phyloP scores from a whole-genome alignment of 2,888 invertebrate species.

The Apodemia duryi region DNA sequence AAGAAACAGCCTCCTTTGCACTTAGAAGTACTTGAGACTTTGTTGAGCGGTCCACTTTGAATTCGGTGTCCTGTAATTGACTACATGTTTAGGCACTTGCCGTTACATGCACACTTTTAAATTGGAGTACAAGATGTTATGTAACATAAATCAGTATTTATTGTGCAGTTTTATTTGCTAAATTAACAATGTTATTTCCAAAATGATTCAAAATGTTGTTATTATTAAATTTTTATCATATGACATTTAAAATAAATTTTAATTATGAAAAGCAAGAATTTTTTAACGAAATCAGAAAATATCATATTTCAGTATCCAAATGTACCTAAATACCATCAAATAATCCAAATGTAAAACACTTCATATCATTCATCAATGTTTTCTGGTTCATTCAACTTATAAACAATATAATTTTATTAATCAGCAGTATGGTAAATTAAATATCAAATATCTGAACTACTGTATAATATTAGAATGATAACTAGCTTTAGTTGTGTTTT shows the following conservation, averaged over 20 bases:
- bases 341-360: too few relatives aligned
- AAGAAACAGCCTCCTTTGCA: constrained; percentile 95
- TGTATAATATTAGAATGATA: constrained; percentile 5
- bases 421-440: background rate
- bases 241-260: too few relatives aligned
- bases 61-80: constrained; percentile 85
- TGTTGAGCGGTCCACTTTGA: constrained; percentile 82
- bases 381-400: too few relatives aligned
- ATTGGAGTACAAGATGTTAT: background rate
- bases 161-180: background rate
- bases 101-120: constrained; percentile 63
- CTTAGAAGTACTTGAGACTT: constrained; percentile 91
- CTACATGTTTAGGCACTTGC: constrained; percentile 74
- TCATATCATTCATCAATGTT: too few relatives aligned
- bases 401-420: background rate
- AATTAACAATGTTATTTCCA: too few relatives aligned
- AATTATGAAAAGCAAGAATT: too few relatives aligned
- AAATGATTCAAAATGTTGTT: too few relatives aligned
- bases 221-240: too few relatives aligned
- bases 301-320: too few relatives aligned
- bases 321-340: too few relatives aligned
- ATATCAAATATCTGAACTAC: background rate
- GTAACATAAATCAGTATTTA: background rate
- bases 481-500: constrained; percentile 14
- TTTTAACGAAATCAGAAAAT: too few relatives aligned